Evolutionary conservation across 1,140 invertebrate genomes (phyloP).

Genomic region (Sarcophaga peregrina): DNA sequence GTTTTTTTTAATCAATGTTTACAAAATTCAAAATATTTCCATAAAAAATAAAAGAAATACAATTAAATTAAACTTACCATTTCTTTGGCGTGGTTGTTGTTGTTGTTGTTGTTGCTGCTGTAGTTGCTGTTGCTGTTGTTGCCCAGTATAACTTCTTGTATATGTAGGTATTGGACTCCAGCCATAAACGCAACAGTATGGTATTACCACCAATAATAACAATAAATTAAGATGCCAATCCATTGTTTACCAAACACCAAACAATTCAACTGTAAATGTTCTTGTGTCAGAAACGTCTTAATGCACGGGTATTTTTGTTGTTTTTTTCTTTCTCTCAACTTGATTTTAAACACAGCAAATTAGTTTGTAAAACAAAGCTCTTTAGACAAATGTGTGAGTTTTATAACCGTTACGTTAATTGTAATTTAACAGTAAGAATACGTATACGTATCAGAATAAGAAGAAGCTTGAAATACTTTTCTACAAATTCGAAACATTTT

Average conservation of each 20-base stretch:
- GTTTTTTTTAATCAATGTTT: no score
- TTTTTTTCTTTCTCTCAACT: no score
- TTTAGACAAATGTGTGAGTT: neutral
- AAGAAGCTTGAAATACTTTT: neutral
- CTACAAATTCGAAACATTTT: neutral
- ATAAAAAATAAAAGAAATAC: neutral
- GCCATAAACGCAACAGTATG: slow-evolving; percentile 14
- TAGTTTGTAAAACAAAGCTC: no score
- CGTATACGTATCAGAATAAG: no score
- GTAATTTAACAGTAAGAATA: neutral
- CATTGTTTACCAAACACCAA: slow-evolving; percentile 47
- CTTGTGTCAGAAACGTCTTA: neutral
- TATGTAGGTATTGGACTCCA: slow-evolving; percentile 44
- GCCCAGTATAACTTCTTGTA: slow-evolving; percentile 32
- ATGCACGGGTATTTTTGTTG: no score
- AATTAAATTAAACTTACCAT: slow-evolving; percentile 53
- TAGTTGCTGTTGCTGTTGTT: neutral
- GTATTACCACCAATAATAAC: slow-evolving; percentile 31
- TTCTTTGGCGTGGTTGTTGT: slow-evolving; percentile 48
- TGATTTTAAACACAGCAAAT: no score
- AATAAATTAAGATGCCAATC: slow-evolving; percentile 52
- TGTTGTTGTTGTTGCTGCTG: neutral
- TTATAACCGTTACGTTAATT: slow-evolving; percentile 5
- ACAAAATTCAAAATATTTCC: neutral
- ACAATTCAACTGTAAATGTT: neutral